Evolutionary conservation across 2,797 vertebrate species (phyloP).

Genomic region (Leuciscus waleckii): DNA sequence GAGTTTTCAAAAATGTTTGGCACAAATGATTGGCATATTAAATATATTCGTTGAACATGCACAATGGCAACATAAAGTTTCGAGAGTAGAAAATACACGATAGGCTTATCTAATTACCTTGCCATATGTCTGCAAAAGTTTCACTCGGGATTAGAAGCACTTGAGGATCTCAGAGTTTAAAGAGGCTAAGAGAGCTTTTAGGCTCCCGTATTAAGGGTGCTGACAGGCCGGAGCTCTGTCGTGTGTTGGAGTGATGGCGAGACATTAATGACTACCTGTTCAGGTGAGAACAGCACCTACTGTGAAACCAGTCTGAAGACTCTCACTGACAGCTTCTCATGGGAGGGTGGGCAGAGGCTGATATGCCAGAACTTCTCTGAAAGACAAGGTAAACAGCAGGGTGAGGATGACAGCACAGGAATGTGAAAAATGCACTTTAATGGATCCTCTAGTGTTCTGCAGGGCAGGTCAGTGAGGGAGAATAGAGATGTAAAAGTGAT

Average conservation of each 20-base stretch:
- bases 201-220: slow-evolving; percentile 62
- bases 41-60: slow-evolving; percentile 10
- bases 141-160: slow-evolving; percentile 72
- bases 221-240: slow-evolving; percentile 64
- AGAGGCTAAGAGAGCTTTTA: slow-evolving; percentile 70
- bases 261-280: slow-evolving; percentile 73
- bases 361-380: slow-evolving; percentile 77
- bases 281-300: slow-evolving; percentile 69
- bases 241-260: slow-evolving; percentile 66
- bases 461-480: slow-evolving; percentile 71
- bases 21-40: slow-evolving; percentile 22
- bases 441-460: slow-evolving; percentile 70
- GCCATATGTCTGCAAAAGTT: slow-evolving; percentile 62
- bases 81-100: neutral
- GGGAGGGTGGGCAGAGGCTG: slow-evolving; percentile 49
- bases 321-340: slow-evolving; percentile 73
- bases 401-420: slow-evolving; percentile 81
- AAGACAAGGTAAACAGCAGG: slow-evolving; percentile 85
- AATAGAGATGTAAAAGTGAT: slow-evolving; percentile 20
- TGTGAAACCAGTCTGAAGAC: slow-evolving; percentile 73
- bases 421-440: slow-evolving; percentile 85
- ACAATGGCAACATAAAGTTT: slow-evolving; percentile 4
- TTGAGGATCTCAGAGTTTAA: slow-evolving; percentile 65
- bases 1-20: slow-evolving; percentile 27
- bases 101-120: slow-evolving; percentile 61